These are phyloP conservation scores for Thera obeliscata DNA, from an alignment of 2,888 invertebrate species.

Conservation along the genomic window DNA sequence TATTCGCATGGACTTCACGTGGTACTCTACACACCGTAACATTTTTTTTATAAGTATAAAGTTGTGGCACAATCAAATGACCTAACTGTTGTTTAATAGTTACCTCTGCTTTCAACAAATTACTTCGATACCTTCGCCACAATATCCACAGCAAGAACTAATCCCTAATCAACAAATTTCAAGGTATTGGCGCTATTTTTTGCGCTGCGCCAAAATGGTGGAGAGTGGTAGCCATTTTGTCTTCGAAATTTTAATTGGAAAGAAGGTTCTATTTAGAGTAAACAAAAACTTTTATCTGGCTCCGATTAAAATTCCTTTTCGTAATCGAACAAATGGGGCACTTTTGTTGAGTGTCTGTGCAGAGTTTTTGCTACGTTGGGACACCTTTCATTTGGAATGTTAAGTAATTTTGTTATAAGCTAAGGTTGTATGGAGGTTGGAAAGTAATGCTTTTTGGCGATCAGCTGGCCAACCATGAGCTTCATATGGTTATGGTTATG, in stretches of 20 bases:
- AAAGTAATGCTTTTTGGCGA: too few relatives aligned
- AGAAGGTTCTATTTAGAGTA: slow-evolving; percentile 66
- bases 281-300: slow-evolving; percentile 48
- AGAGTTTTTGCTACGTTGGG: slow-evolving; percentile 44
- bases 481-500: too few relatives aligned
- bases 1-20: too few relatives aligned
- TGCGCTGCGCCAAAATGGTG: slow-evolving; percentile 68
- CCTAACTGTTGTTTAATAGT: too few relatives aligned
- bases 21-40: too few relatives aligned
- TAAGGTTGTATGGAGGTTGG: background rate
- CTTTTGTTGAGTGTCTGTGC: slow-evolving; percentile 40
- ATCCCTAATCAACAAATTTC: slow-evolving; percentile 29
- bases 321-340: slow-evolving; percentile 52
- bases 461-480: too few relatives aligned
- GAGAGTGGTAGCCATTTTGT: slow-evolving; percentile 74
- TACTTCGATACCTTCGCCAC: background rate
- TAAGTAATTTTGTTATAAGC: slow-evolving; percentile 30
- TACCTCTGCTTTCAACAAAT: background rate
- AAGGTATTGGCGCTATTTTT: slow-evolving; percentile 45
- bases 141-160: slow-evolving; percentile 4
- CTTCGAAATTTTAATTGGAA: slow-evolving; percentile 80
- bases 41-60: too few relatives aligned
- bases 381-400: slow-evolving; percentile 63
- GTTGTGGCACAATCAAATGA: too few relatives aligned
- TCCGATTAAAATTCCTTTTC: slow-evolving; percentile 53